These are phyloP conservation scores for Mystacornis crossleyi DNA, from an alignment of 2,113 vertebrate genomes.

Conservation along the genomic window DNA sequence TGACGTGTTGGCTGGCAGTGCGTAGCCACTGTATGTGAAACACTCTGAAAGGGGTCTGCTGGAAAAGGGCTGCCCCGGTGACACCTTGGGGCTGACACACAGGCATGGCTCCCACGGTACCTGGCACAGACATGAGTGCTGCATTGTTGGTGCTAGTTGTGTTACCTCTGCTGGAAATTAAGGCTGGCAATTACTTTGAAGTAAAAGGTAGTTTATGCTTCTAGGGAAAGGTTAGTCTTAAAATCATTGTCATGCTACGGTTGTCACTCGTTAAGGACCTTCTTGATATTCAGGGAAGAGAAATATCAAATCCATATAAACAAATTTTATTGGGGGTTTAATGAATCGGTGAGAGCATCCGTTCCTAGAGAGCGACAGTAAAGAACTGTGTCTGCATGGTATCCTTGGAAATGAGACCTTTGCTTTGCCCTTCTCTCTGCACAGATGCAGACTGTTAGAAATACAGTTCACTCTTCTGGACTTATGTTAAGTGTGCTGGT, in stretches of 20 bases:
- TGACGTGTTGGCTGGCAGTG: not conserved
- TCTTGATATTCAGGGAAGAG: conserved; percentile 54
- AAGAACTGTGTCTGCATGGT: not conserved
- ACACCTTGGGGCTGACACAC: not conserved
- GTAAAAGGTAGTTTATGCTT: conserved; percentile 33
- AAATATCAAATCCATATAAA: conserved; percentile 69
- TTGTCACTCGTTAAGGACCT: conserved; percentile 36
- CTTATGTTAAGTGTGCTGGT: not conserved
- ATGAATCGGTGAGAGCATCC: conserved; percentile 1
- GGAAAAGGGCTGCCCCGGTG: not conserved
- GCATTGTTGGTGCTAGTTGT: not conserved
- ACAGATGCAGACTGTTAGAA: not conserved
- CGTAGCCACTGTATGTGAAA: not conserved
- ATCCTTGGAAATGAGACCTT: conserved; percentile 44
- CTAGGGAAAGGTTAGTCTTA: conserved; percentile 49
- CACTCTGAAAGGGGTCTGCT: not conserved
- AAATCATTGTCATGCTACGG: not conserved
- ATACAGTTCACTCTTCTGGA: not conserved
- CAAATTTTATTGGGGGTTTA: conserved; percentile 58
- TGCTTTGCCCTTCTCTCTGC: not conserved
- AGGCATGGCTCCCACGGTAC: not conserved
- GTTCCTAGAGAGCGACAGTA: not conserved
- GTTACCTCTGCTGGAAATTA: not conserved
- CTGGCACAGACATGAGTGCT: not conserved
- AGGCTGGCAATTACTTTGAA: conserved; percentile 6